Conservation (phyloP, 2,113 vertebrate genomes). For the Dipodomys merriami region DNA sequence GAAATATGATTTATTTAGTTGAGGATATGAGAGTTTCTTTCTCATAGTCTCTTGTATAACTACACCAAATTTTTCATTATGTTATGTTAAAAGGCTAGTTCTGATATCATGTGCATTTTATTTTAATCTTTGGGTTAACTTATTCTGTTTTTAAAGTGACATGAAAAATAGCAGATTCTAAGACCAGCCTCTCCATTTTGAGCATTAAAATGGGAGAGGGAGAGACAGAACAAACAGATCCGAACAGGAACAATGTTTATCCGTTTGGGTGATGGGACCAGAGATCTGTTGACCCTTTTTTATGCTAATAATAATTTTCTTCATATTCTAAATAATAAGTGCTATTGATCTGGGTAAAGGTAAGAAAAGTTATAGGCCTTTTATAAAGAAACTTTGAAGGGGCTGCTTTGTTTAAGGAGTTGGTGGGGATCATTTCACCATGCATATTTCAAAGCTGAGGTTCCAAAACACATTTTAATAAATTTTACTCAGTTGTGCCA, state of each 20-base stretch:
- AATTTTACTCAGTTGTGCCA: conserved; percentile 51
- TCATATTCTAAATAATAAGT: conserved; percentile 75
- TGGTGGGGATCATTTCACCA: conserved; percentile 59
- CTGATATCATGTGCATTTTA: conserved; percentile 87
- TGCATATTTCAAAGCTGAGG: conserved; percentile 70
- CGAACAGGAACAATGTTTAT: conserved; percentile 69
- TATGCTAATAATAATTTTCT: conserved; percentile 63
- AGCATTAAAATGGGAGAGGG: conserved; percentile 65
- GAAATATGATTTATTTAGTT: conserved; percentile 86
- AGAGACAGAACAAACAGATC: conserved; percentile 5
- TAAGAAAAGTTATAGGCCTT: conserved; percentile 64
- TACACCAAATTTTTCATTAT: conserved; percentile 84
- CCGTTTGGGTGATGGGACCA: conserved; percentile 69
- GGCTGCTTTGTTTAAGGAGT: conserved; percentile 71
- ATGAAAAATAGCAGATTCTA: conserved; percentile 83
- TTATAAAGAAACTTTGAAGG: conserved; percentile 72
- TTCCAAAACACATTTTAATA: conserved; percentile 21
- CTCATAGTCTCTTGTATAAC: conserved; percentile 84
- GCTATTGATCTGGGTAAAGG: conserved; percentile 68
- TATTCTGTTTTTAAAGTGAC: conserved; percentile 83
- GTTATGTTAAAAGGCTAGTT: conserved; percentile 87
- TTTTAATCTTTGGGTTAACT: conserved; percentile 79
- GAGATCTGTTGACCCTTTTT: conserved; percentile 76
- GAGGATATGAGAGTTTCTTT: conserved; percentile 80
- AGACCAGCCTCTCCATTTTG: conserved; percentile 81